Base-by-base conservation (phyloP, 2,113 vertebrate genomes). In the Tetraodon nigroviridis region DNA sequence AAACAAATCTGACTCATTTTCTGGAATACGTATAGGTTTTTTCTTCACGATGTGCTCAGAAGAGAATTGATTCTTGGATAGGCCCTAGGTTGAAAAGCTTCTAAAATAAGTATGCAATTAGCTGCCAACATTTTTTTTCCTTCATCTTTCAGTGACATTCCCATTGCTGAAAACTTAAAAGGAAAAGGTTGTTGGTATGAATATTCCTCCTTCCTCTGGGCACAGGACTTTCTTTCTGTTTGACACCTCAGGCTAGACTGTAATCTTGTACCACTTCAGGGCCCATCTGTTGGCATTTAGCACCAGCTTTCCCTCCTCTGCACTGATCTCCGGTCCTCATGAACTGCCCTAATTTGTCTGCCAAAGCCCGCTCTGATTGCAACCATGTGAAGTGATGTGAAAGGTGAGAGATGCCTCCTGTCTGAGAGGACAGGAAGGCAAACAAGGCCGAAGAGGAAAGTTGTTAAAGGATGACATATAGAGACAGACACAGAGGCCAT, bases 301-400 rank as follows among this genome's bases (percentile, higher is more conserved):
- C 83, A 74, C 71, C 65, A 80, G 72, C 78, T 75, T 87, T 76
- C 75, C 80, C 71, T 74, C 89, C 86, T 84, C 82, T 67, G 65
- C 63, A 29, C 87, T 80, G 80, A 85, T 88, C 85, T 85, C 83
- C 86, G 79, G 83, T 85, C 75, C 47, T 82, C 82, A 86, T 86
- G 87, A 88, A 87, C 83, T 80, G 71, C 79, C 73, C 86, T 88
- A 89, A 89, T 90, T 90, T 90, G 86, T 89, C 87, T 87, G 89
- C 82, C 76, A 65, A 86, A 84, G 82, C 79, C 79, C 72, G 66
- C 83, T 75, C 79, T 89, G 86, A 90, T 90, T 89, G 86, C 67
- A 86, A 83, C 84, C 87, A 89, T 84, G 84, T 89, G 87, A 90
- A 47, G 71, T 55, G 65, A 64, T 82, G 83, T 79, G 84, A 87